phyloP scores from a whole-genome alignment of 1,140 invertebrate species.

The Papilio aristodemus region DNA sequence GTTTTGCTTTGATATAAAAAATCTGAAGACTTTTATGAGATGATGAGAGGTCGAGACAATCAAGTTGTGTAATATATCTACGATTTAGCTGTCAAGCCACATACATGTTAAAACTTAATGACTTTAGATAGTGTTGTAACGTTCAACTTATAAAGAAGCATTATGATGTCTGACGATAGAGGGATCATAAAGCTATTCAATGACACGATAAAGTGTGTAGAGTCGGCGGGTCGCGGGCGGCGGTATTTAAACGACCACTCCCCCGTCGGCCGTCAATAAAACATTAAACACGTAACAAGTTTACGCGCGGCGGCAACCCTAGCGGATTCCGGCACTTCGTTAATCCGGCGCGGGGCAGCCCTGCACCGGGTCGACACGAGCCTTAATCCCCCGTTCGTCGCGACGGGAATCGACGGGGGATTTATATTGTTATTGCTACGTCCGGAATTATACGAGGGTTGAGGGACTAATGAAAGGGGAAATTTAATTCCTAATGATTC shows the following conservation, averaged over 20 bases:
- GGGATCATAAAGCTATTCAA: slow-evolving; percentile 31
- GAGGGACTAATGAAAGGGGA: slow-evolving; percentile 81
- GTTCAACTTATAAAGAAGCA: background rate
- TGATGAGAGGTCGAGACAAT: background rate
- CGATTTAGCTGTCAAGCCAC: no score
- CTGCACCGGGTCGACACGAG: slow-evolving; percentile 80
- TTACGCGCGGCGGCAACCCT: slow-evolving; percentile 78
- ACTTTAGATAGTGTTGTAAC: background rate
- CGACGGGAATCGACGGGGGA: slow-evolving; percentile 79
- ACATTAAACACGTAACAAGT: slow-evolving; percentile 80
- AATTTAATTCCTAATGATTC: slow-evolving; percentile 81
- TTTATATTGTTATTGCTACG: slow-evolving; percentile 80
- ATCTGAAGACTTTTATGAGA: background rate
- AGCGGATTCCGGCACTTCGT: slow-evolving; percentile 78
- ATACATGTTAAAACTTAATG: no score
- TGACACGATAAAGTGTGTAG: slow-evolving; percentile 31
- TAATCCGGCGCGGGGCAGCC: slow-evolving; percentile 78
- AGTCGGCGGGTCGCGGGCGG: slow-evolving; percentile 40
- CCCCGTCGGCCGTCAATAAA: slow-evolving; percentile 77
- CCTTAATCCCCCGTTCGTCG: slow-evolving; percentile 78
- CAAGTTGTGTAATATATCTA: background rate
- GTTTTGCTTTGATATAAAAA: background rate
- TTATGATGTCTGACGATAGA: slow-evolving; percentile 4
- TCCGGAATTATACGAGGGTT: slow-evolving; percentile 80
- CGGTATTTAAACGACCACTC: slow-evolving; percentile 75